A percentile compares a stretch with the other conserved stretches of the same genome.
Conservation (phyloP, 1,140 invertebrate species). For the Sarcophaga peregrina region DNA sequence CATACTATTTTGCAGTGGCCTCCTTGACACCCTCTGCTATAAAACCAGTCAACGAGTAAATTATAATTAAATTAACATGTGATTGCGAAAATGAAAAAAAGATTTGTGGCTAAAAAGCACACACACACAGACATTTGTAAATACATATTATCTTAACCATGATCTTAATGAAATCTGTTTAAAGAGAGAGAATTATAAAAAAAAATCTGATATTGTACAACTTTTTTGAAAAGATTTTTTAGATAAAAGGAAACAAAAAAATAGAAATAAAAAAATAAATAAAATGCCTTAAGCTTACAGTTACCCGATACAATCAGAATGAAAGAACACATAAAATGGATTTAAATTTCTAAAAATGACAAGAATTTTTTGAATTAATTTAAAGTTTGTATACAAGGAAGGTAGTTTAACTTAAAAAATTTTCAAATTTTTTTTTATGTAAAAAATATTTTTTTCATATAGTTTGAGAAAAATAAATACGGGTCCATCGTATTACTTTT, state of each 20-base stretch:
- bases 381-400: background rate
- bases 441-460: too few species aligned
- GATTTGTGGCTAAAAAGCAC: too few species aligned
- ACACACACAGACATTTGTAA: too few species aligned
- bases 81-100: conserved; percentile 12
- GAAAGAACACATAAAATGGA: background rate
- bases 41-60: background rate
- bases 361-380: too few species aligned
- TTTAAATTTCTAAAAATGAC: too few species aligned
- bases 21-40: background rate
- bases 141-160: background rate
- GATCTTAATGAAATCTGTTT: background rate
- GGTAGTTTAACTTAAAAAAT: too few species aligned
- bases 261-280: background rate
- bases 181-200: background rate
- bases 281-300: background rate
- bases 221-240: background rate
- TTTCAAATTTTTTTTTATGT: too few species aligned
- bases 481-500: too few species aligned
- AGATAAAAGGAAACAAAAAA: background rate
- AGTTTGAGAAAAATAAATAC: background rate
- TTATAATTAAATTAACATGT: conserved; percentile 20
- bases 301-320: too few species aligned
- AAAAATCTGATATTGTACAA: background rate
- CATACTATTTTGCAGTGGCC: background rate